Evolutionary conservation across 2,113 vertebrate genomes (phyloP).

Genomic region (Brachirus orientalis): DNA sequence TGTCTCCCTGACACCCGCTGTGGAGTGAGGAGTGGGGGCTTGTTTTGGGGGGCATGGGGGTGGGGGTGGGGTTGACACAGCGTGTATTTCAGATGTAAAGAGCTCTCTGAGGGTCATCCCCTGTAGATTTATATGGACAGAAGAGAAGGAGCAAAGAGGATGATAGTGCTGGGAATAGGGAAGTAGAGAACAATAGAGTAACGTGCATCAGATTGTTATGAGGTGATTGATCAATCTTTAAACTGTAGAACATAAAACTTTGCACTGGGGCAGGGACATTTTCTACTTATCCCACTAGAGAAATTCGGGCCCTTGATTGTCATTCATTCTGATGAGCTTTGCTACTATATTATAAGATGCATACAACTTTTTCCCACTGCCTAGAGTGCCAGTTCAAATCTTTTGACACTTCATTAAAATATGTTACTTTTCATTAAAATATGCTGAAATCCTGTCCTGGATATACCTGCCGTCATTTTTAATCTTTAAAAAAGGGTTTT

Average conservation of each 20-base stretch:
- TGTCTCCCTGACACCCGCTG: slow-evolving; percentile 76
- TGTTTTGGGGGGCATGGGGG: not conserved
- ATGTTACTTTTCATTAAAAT: no score
- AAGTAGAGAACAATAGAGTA: slow-evolving; percentile 12
- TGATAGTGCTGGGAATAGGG: slow-evolving; percentile 26
- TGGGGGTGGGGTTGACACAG: slow-evolving; percentile 36
- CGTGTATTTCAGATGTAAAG: slow-evolving; percentile 63
- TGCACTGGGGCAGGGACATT: slow-evolving; percentile 2
- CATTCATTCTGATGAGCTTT: not conserved
- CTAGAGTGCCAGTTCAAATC: no score
- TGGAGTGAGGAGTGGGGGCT: slow-evolving; percentile 5
- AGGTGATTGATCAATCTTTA: slow-evolving; percentile 37
- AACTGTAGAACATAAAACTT: slow-evolving; percentile 18
- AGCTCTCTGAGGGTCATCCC: slow-evolving; percentile 62
- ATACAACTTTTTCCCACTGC: no score
- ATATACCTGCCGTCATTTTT: no score
- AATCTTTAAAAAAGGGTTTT: no score
- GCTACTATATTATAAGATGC: no score
- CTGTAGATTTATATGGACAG: slow-evolving; percentile 56
- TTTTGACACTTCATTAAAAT: no score
- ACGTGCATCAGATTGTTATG: slow-evolving; percentile 44
- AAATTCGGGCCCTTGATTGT: slow-evolving; percentile 24
- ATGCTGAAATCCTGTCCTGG: no score
- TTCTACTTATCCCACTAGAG: slow-evolving; percentile 1
- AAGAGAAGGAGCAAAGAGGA: slow-evolving; percentile 29